Evolutionary conservation across 2,888 invertebrate genomes (phyloP).

Genomic region (Heliothis peltigera): DNA sequence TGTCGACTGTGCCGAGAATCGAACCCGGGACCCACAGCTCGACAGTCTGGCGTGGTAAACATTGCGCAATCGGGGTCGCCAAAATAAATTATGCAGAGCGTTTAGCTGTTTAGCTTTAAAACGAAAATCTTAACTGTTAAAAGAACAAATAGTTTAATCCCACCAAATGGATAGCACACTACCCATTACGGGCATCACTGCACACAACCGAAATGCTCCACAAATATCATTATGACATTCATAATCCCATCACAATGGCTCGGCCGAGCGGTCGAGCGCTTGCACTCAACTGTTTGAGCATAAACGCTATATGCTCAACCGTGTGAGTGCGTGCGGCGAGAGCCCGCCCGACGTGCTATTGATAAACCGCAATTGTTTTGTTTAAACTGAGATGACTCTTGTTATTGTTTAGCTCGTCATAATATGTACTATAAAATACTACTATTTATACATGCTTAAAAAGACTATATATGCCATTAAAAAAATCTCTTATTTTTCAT

Average conservation of each 20-base stretch:
- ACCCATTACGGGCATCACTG: constrained; percentile 41
- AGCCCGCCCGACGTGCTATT: constrained; percentile 47
- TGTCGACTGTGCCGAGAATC: too few relatives aligned
- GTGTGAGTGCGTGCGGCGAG: constrained; percentile 49
- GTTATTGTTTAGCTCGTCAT: not conserved
- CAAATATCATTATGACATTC: constrained; percentile 59
- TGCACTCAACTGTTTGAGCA: constrained; percentile 54
- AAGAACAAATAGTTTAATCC: constrained; percentile 32
- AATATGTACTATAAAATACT: too few relatives aligned
- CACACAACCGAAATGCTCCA: constrained; percentile 44
- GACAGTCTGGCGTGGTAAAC: too few relatives aligned
- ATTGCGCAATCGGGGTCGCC: too few relatives aligned
- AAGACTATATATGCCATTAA: too few relatives aligned
- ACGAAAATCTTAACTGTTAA: too few relatives aligned
- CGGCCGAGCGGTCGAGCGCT: constrained; percentile 38
- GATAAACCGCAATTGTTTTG: constrained; percentile 51
- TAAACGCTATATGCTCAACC: constrained; percentile 56
- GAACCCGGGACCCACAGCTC: too few relatives aligned
- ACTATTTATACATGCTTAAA: too few relatives aligned
- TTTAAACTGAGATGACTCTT: constrained; percentile 36
- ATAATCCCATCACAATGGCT: constrained; percentile 54
- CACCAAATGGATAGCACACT: constrained; percentile 38
- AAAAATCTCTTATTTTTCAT: too few relatives aligned
- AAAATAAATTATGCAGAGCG: too few relatives aligned
- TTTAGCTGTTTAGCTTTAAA: too few relatives aligned